A percentile compares a stretch with the other conserved stretches of the same genome.
phyloP scores from a whole-genome alignment of 2,797 vertebrate species.

The Aldrovandia affinis region DNA sequence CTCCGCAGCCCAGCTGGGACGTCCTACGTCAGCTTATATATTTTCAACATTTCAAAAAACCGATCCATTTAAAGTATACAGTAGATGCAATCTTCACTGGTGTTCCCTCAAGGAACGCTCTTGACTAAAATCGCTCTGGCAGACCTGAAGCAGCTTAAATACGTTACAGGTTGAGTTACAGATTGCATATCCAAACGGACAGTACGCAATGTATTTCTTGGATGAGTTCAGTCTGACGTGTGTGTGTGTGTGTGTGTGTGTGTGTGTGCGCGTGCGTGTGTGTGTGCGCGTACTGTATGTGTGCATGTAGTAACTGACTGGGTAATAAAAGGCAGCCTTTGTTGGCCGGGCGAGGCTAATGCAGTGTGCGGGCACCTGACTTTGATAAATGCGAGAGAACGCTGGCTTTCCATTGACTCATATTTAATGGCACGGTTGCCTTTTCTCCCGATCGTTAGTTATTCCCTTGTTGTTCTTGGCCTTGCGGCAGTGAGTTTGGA shows the following conservation, averaged over 20 bases:
- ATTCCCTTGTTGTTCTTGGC: constrained; percentile 10
- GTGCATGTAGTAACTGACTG: not conserved
- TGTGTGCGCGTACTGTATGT: too few species aligned
- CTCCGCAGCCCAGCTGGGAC: not conserved
- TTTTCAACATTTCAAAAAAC: not conserved
- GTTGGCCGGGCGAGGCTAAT: not conserved
- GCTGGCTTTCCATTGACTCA: not conserved
- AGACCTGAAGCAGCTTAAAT: not conserved
- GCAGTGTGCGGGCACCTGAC: not conserved
- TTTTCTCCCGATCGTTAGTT: constrained; percentile 6
- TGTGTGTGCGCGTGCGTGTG: too few species aligned
- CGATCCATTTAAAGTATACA: not conserved
- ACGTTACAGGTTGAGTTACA: not conserved
- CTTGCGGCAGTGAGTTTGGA: constrained; percentile 18
- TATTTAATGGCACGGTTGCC: not conserved
- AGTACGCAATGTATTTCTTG: not conserved
- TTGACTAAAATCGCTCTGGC: not conserved
- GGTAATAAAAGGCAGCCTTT: not conserved
- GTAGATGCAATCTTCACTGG: not conserved
- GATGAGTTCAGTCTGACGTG: not conserved
- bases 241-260: too few species aligned
- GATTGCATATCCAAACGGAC: too few species aligned
- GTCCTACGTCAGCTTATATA: not conserved
- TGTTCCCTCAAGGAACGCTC: not conserved
- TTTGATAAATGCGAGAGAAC: not conserved